These are phyloP conservation scores for Nudaria mundana DNA, from an alignment of 2,888 invertebrate species.

Conservation along the genomic window DNA sequence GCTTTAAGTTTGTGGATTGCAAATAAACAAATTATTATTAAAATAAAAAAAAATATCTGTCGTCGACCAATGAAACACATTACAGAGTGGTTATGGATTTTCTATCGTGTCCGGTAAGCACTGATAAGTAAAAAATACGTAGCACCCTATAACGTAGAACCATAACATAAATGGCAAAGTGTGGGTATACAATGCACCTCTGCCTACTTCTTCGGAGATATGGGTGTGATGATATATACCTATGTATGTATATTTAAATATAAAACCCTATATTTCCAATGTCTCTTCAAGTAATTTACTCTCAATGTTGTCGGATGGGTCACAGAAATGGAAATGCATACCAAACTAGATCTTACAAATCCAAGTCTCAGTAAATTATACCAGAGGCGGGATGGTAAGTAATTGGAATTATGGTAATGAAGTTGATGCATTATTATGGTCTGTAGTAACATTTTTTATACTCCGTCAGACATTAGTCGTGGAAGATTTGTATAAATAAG, in stretches of 20 bases:
- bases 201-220: no score
- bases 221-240: no score
- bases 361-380: slow-evolving; percentile 24
- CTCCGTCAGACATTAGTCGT: slow-evolving; percentile 35
- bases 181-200: no score
- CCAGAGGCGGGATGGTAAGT: slow-evolving; percentile 36
- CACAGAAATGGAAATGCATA: slow-evolving; percentile 24
- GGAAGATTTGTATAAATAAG: slow-evolving; percentile 19
- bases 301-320: slow-evolving; percentile 13
- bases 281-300: slow-evolving; percentile 1
- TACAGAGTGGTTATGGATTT: no score
- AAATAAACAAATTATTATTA: no score
- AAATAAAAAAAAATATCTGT: no score
- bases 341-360: slow-evolving; percentile 18
- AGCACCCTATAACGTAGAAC: no score
- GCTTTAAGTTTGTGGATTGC: no score
- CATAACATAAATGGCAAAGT: no score
- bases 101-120: no score
- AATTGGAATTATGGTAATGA: slow-evolving; percentile 49
- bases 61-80: no score
- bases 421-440: slow-evolving; percentile 29
- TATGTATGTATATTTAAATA: background rate
- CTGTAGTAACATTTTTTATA: slow-evolving; percentile 39
- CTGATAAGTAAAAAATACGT: no score
- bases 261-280: background rate